Evolutionary conservation across 2,113 vertebrate genomes (phyloP).

Genomic region (Lasiurus cinereus): DNA sequence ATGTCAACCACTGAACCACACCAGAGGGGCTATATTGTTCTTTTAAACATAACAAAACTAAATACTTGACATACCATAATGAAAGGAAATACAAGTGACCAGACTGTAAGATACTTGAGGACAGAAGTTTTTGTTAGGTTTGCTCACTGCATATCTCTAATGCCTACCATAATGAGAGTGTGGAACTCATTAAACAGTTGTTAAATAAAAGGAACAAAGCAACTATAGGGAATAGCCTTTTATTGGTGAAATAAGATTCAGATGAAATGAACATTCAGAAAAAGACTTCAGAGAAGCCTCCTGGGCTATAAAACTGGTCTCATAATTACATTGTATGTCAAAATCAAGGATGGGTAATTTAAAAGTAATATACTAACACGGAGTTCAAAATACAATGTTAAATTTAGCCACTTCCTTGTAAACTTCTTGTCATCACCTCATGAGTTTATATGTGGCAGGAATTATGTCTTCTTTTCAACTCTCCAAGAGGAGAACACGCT

Average conservation of each 20-base stretch:
- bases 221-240: not conserved
- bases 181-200: not conserved
- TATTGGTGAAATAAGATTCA: constrained; percentile 48
- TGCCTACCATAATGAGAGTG: not conserved
- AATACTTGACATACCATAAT: not conserved
- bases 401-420: not conserved
- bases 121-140: not conserved
- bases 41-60: constrained; percentile 20
- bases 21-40: too few species aligned
- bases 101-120: not conserved
- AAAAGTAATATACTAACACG: not conserved
- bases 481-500: not conserved
- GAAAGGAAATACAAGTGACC: not conserved
- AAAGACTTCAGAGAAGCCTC: not conserved
- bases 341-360: not conserved
- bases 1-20: too few species aligned
- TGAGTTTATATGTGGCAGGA: not conserved
- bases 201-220: constrained; percentile 40
- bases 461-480: not conserved
- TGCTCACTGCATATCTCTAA: not conserved
- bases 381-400: constrained; percentile 32
- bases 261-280: constrained; percentile 21
- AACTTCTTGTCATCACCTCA: not conserved
- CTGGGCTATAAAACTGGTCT: not conserved
- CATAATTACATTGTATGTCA: not conserved